Evolutionary conservation across 2,113 vertebrate genomes (phyloP).

Genomic region (Thymallus thymallus): DNA sequence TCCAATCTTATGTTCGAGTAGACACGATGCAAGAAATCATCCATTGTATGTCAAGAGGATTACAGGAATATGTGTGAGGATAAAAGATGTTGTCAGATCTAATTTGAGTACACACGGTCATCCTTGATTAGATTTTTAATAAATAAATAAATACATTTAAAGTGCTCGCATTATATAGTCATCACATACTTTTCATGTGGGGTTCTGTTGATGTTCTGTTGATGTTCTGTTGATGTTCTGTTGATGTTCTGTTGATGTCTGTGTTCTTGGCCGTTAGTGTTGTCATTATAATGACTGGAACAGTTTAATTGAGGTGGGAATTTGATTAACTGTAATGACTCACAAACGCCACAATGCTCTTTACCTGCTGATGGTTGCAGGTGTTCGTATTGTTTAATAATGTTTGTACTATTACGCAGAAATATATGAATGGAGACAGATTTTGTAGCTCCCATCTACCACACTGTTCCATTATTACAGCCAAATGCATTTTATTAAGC

Average conservation of each 20-base stretch:
- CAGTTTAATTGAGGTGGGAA: neutral
- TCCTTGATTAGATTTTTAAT: neutral
- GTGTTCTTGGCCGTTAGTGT: neutral
- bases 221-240: too few species aligned
- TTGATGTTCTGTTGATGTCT: neutral
- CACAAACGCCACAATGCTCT: neutral
- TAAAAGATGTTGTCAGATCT: too few species aligned
- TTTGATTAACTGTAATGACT: neutral
- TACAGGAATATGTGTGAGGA: too few species aligned
- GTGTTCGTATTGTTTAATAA: conserved; percentile 16
- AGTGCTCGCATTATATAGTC: neutral
- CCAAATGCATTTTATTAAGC: conserved; percentile 77
- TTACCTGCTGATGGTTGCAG: conserved; percentile 8
- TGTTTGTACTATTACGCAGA: conserved; percentile 65
- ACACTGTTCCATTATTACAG: conserved; percentile 70
- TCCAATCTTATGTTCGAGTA: too few species aligned
- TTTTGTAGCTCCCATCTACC: conserved; percentile 64
- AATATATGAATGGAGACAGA: conserved; percentile 80
- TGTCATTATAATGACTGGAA: neutral
- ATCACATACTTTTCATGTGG: neutral
- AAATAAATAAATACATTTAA: neutral
- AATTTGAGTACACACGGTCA: neutral
- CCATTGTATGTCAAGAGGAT: too few species aligned
- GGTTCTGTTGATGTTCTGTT: neutral
- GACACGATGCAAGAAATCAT: too few species aligned